phyloP scores from a whole-genome alignment of 2,888 invertebrate species.

The Serripes groenlandicus region DNA sequence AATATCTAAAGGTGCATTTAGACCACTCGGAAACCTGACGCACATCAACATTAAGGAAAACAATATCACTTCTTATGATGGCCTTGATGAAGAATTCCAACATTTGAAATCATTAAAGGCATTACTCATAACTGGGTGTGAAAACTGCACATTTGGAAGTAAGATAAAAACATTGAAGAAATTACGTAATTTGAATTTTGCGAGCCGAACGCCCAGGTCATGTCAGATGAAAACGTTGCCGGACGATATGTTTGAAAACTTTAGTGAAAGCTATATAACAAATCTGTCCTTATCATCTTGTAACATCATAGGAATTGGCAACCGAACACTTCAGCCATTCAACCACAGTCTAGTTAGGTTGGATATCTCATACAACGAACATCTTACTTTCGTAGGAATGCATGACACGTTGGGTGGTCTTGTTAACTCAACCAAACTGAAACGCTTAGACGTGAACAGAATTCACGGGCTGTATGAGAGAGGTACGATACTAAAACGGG shows the following conservation, averaged over 20 bases:
- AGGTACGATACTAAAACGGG: slow-evolving; percentile 23
- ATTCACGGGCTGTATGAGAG: slow-evolving; percentile 35
- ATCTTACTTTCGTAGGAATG: slow-evolving; percentile 53
- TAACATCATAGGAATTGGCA: slow-evolving; percentile 23
- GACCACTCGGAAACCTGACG: slow-evolving; percentile 13
- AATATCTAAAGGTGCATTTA: slow-evolving; percentile 13
- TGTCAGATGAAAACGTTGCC: slow-evolving; percentile 12
- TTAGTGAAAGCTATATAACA: slow-evolving; percentile 5
- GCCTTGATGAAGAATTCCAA: slow-evolving; percentile 9
- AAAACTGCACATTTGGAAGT: slow-evolving; percentile 24
- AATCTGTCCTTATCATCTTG: slow-evolving; percentile 36
- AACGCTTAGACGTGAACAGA: slow-evolving; percentile 31
- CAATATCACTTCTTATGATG: background rate
- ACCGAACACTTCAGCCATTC: slow-evolving; percentile 35
- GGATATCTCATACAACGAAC: slow-evolving; percentile 56
- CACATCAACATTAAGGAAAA: slow-evolving; percentile 14
- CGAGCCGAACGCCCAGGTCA: background rate
- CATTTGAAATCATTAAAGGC: background rate
- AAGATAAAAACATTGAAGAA: slow-evolving; percentile 27
- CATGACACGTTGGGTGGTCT: slow-evolving; percentile 43
- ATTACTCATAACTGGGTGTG: slow-evolving; percentile 8
- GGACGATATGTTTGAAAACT: slow-evolving; percentile 32
- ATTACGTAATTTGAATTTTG: slow-evolving; percentile 22
- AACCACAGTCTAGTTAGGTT: slow-evolving; percentile 27
- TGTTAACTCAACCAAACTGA: slow-evolving; percentile 25